Conservation (phyloP, 2,888 invertebrate genomes). For the Lithophane ornitopus region DNA sequence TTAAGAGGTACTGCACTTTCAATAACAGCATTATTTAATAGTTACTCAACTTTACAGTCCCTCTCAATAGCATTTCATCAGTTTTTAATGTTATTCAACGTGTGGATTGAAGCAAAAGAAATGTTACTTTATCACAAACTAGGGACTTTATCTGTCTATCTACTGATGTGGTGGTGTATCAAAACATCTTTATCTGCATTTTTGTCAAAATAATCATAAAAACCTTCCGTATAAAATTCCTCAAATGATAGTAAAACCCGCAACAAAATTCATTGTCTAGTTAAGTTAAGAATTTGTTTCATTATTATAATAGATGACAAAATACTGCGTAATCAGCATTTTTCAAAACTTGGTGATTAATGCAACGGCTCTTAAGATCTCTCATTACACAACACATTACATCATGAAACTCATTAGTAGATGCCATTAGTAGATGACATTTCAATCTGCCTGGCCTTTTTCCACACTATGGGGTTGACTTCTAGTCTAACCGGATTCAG, state of each 20-base stretch:
- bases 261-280: no score
- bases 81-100: constrained; percentile 3
- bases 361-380: neutral
- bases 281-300: neutral
- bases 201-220: neutral
- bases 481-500: no score
- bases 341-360: neutral
- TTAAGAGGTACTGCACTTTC: constrained; percentile 54
- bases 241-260: neutral
- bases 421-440: neutral
- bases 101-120: neutral
- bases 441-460: no score
- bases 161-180: neutral
- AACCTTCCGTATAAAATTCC: neutral
- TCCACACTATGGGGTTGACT: no score
- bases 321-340: neutral
- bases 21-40: constrained; percentile 54
- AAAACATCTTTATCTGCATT: neutral
- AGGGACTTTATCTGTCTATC: no score
- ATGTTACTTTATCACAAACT: neutral
- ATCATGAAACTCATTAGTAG: neutral
- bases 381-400: neutral
- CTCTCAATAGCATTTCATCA: constrained; percentile 10
- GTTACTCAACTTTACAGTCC: constrained; percentile 21
- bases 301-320: neutral